Conservation (phyloP, 2,888 invertebrate genomes). For the Trachelus iudaicus region DNA sequence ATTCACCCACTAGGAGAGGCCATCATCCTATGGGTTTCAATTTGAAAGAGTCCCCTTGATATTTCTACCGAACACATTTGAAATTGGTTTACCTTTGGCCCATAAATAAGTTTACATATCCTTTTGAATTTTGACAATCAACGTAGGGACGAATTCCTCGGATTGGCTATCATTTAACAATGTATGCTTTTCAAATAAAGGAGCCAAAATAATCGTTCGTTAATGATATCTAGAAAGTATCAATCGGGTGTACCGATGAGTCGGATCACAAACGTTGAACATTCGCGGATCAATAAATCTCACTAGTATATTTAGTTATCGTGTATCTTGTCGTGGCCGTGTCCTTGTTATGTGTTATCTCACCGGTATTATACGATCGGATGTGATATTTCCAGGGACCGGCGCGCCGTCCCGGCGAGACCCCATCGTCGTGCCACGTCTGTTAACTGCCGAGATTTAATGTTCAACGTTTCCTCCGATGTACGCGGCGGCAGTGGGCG, state of each 20-base stretch:
- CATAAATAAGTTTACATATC: no score
- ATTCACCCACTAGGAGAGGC: no score
- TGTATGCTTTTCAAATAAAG: no score
- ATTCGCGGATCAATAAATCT: conserved; percentile 49
- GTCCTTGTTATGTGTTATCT: conserved; percentile 52
- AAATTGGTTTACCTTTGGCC: no score
- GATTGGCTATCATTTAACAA: no score
- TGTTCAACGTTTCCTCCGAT: conserved; percentile 36
- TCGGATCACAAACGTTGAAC: conserved; percentile 9
- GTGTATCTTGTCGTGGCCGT: conserved; percentile 29
- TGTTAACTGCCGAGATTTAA: conserved; percentile 28
- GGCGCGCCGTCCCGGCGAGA: neutral
- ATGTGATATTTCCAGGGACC: conserved; percentile 48
- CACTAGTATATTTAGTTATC: conserved; percentile 48
- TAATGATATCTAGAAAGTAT: neutral
- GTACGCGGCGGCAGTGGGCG: neutral
- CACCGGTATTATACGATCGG: conserved; percentile 51
- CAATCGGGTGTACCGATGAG: neutral
- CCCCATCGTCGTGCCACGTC: conserved; percentile 21
- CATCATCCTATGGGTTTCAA: no score
- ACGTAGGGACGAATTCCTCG: no score
- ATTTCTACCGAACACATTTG: no score
- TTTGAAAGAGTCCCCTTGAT: neutral
- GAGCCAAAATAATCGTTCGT: neutral
- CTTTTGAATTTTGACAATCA: no score